These are phyloP conservation scores for Sialis lutaria DNA, from an alignment of 2,888 invertebrate genomes.

Conservation along the genomic window DNA sequence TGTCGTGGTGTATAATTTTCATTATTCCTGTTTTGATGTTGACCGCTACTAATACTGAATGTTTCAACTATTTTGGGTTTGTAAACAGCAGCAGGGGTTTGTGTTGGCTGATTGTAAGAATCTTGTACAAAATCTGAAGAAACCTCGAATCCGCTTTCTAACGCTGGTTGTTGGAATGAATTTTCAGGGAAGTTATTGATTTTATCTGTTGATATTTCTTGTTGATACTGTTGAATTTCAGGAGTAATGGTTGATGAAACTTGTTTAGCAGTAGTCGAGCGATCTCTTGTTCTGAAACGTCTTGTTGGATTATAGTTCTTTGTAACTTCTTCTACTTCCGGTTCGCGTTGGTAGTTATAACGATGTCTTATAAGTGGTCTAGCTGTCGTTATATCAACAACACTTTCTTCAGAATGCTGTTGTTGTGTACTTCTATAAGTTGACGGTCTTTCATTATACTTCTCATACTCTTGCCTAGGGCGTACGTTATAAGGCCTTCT, in stretches of 20 bases:
- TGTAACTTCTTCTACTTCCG: conserved; percentile 8
- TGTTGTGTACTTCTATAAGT: neutral
- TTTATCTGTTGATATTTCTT: neutral
- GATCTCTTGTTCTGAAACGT: conserved; percentile 20
- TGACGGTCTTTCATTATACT: conserved; percentile 8
- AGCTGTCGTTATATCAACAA: conserved; percentile 4
- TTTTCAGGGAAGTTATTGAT: neutral
- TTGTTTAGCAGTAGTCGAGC: conserved; percentile 6
- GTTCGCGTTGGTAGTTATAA: conserved; percentile 1
- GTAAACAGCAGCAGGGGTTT: conserved; percentile 6
- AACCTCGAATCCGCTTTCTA: conserved; percentile 11
- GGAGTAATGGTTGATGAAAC: neutral
- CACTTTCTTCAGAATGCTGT: neutral
- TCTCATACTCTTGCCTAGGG: conserved; percentile 12
- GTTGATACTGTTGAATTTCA: neutral
- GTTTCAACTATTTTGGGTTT: conserved; percentile 3
- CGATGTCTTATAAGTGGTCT: conserved; percentile 4
- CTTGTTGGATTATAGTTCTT: conserved; percentile 11
- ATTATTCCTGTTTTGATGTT: too few relatives aligned
- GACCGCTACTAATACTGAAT: too few relatives aligned
- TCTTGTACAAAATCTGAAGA: conserved; percentile 1
- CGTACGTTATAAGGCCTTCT: conserved; percentile 24
- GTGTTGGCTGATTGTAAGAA: conserved; percentile 10
- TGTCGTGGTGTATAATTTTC: too few relatives aligned
- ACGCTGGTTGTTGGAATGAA: conserved; percentile 10